phyloP scores from a whole-genome alignment of 64 coral and sea anemone species.

The Stichodactyla mertensii region DNA sequence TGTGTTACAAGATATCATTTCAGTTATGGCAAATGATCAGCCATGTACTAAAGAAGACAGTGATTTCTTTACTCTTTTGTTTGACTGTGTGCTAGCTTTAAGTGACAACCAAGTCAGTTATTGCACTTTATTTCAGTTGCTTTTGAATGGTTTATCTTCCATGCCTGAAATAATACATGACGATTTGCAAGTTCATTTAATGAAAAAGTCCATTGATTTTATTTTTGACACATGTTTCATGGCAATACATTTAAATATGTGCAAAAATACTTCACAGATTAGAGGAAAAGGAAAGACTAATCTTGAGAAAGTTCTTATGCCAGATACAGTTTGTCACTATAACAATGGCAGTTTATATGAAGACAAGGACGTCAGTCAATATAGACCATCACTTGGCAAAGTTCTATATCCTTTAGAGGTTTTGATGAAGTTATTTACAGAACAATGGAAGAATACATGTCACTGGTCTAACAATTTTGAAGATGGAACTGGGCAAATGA shows the following conservation, averaged over 20 bases:
- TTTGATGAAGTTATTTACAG: constrained; percentile 15
- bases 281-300: background rate
- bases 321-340: background rate
- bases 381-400: background rate
- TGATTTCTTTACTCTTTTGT: background rate
- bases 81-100: background rate
- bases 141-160: background rate
- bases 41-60: background rate
- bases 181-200: background rate
- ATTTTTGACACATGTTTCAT: background rate
- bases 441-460: constrained; percentile 30
- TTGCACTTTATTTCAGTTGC: background rate
- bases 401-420: background rate
- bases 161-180: background rate
- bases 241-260: background rate
- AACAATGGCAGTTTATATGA: background rate
- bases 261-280: background rate
- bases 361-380: background rate
- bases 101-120: background rate
- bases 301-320: background rate
- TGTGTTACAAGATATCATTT: background rate
- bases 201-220: background rate
- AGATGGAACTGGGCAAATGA: background rate
- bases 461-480: background rate
- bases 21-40: background rate